Evolutionary conservation across 2,797 vertebrate species (phyloP), one percentile per base, ranked within the genome.

Genomic region (Enteromius paludinosus): DNA sequence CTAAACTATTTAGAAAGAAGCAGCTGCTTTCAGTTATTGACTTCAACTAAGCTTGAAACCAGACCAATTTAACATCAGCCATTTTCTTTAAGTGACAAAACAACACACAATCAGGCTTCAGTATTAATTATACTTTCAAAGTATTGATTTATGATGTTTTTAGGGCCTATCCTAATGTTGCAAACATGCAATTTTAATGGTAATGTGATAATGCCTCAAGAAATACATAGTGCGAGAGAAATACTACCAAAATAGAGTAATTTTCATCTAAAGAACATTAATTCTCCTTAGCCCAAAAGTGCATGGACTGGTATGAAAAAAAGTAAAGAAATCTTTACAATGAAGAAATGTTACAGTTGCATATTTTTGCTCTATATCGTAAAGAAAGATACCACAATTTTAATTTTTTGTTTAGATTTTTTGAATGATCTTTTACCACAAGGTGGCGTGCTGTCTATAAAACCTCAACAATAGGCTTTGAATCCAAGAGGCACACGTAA

Each of bases 11-110:
- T 68, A 64, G 71, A 85, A 74, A 86, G 33, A 80, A 18, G 25
- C 72, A 85, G 83, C 90, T 90, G 87, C 83, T 87, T 85, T 82
- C 74, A 91, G 84, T 90, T 90, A 89, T 41, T 52, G 9, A 66
- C 79, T 87, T 90, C 82, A 81, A 87, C 85, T 35, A 90, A 90
- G 83, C 77, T 89, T 83, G 77, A 62, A 84, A 79, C 82, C 86
- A 80, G 85, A 79, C n/a, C 87, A 65, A 75, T 66, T 88, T 86
- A 81, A 17, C 87, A 83, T 84, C 76, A 66, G 72, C 66, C 87
- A 2, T 66, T 64, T 43, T 45, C 38, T 23, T 72, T 12, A 62
- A 71, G 54, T 7, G 38, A 70, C 17, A 56, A 56, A 69, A 56
- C 12, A 28, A 35, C 18, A 25, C 45, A 41, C 10, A 20, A 49